Evolutionary conservation across 2,888 invertebrate species (phyloP).

Genomic region (Criorhina ranunculi): DNA sequence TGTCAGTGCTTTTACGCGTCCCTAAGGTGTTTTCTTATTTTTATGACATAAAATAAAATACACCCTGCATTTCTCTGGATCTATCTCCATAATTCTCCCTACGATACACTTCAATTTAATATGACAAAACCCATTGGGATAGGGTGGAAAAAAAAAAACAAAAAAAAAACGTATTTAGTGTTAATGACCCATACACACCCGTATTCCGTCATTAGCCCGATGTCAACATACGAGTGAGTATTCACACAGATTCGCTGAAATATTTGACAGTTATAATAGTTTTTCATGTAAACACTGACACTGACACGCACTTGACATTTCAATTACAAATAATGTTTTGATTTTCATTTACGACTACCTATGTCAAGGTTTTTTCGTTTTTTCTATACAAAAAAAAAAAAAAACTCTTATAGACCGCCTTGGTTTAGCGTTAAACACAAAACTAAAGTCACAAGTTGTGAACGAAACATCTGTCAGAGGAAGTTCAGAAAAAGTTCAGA

Average conservation of each 20-base stretch:
- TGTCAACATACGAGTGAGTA: constrained; percentile 14
- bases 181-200: constrained; percentile 46
- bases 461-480: constrained; percentile 7
- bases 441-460: constrained; percentile 2
- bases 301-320: neutral
- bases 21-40: constrained; percentile 5
- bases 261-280: constrained; percentile 22
- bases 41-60: constrained; percentile 8
- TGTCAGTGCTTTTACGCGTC: neutral
- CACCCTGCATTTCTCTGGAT: neutral
- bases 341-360: neutral
- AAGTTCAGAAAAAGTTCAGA: neutral
- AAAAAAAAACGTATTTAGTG: constrained; percentile 6
- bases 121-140: neutral
- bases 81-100: neutral
- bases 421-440: neutral
- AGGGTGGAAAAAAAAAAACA: constrained; percentile 9
- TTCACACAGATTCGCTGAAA: constrained; percentile 26
- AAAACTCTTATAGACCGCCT: neutral
- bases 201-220: constrained; percentile 31
- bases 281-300: constrained; percentile 35
- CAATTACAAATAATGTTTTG: constrained; percentile 14
- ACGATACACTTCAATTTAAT: constrained; percentile 10
- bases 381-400: too few species aligned
- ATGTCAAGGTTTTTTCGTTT: constrained; percentile 6